Base-by-base conservation (phyloP, 2,113 vertebrate species). In the Tringa solitaria region DNA sequence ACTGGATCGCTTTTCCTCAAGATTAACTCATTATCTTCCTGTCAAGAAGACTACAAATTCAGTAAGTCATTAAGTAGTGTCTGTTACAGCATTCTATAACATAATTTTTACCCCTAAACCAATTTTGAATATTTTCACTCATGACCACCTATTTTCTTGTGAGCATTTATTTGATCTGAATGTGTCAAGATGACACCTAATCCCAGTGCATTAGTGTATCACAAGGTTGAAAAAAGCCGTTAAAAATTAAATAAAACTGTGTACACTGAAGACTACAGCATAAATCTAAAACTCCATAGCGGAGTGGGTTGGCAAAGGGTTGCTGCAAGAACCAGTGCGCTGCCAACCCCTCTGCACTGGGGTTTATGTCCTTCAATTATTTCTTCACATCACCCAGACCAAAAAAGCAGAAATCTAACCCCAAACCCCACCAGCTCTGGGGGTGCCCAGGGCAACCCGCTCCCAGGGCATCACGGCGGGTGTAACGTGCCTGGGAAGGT, bases 1-100 rank as follows among this genome's bases (percentile, higher is more conserved):
- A 73, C 7, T 27, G 8, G 16, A 32, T 33, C 0, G 0, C 45
- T 92, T 68, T 35, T 70, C 19, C 41, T 79, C 50, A 15, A 43
- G n/a, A 61, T 32, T 41, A 69, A 75, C 21, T 60, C 50, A 3
- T 39, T 57, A 48, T 65, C 28, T 10, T 50, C 61, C 17, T 8
- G 33, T 30, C 50, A 46, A 21, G 45, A 65, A 9, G n/a, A 61
- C 10, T 16, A 20, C 45, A 43, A 22, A 64, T 48, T 39, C 53
- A 56, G 4, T 4, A 32, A 45, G 16, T 18, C 1, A 0, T 28
- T 28, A n/a, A 35, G 20, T 2, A n/a, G 8, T 3, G 16, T 12
- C 56, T 43, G 32, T 18, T 75, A 37, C n/a, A 46, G n/a, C 59
- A 43, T 26, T 74, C 46, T 13, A 2, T 0, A 90, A 60, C 0